phyloP scores from a whole-genome alignment of 1,140 invertebrate genomes.

The Globodera rostochiensis region DNA sequence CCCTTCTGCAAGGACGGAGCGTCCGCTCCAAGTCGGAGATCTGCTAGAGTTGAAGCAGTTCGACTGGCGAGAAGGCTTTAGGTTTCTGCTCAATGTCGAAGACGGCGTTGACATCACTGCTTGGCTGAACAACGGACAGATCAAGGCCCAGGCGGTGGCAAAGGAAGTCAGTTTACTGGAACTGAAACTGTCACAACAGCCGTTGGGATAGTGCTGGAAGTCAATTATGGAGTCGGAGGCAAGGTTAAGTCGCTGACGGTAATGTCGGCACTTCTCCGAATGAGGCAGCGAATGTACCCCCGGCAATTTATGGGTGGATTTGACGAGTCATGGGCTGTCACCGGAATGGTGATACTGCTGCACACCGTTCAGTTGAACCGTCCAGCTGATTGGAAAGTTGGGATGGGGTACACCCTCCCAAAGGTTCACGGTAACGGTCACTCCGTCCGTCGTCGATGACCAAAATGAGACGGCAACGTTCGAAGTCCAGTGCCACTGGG shows the following conservation, averaged over 20 bases:
- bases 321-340: not conserved
- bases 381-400: not conserved
- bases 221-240: not conserved
- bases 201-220: not conserved
- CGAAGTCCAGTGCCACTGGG: not conserved
- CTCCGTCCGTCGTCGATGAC: not conserved
- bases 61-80: not conserved
- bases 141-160: conserved; percentile 5
- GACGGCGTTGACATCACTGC: not conserved
- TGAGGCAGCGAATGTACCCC: conserved; percentile 3
- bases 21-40: not conserved
- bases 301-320: not conserved
- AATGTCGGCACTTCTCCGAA: not conserved
- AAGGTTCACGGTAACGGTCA: not conserved
- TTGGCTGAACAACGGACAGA: conserved; percentile 4
- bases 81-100: not conserved
- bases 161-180: not conserved
- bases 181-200: not conserved
- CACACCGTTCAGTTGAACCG: not conserved
- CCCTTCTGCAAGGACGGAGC: not conserved
- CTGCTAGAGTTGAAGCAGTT: not conserved
- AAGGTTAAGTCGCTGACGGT: not conserved
- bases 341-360: not conserved
- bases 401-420: not conserved
- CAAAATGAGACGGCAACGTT: not conserved